Base-by-base conservation (phyloP, 2,113 vertebrate genomes). In the Furnarius figulus region DNA sequence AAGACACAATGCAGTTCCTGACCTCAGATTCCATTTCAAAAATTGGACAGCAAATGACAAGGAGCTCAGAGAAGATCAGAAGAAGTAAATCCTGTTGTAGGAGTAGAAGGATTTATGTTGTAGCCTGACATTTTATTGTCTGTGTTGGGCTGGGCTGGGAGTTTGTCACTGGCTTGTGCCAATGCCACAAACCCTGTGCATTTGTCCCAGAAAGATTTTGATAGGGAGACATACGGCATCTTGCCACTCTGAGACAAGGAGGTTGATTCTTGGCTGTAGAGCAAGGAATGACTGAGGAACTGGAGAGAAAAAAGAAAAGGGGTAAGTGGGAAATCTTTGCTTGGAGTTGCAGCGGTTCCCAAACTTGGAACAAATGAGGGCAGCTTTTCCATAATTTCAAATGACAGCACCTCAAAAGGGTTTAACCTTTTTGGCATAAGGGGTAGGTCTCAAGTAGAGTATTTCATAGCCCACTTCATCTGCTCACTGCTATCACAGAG, bases 1-100 rank as follows among this genome's bases (percentile, higher is more conserved):
- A 91, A 87, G 56, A 81, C 23, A 74, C 47, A 89, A 71, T 81
- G 56, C 56, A 89, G 75, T 67, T 24, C 35, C 53, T 16, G 44
- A 93, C 84, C 56, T 87, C 76, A 81, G 65, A 93, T 91, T 95
- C 77, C 65, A 56, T 46, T 90, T 15, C 9, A 88, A 88, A 93
- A 88, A 35, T 33, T 46, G 71, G 46, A 62, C 40, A 76, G 62
- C 25, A 90, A 52, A 90, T 56, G 33, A 58, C 74, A 73, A 58
- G 21, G 12, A 83, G 17, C 67, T 83, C 74, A 83, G 66, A 83
- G 52, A 75, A 79, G 25, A 91, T 85, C 78, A 86, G 53, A 87
- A 87, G 39, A 68, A 74, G 28, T n/a, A 67, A 91, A 87, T 3
- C 47, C 22, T 90, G n/a, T 40, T 79, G 40, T 76, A 85, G 63